These are phyloP conservation scores for Panagrolaimus sp. DNA, from an alignment of 1,140 invertebrate genomes.

Conservation along the genomic window DNA sequence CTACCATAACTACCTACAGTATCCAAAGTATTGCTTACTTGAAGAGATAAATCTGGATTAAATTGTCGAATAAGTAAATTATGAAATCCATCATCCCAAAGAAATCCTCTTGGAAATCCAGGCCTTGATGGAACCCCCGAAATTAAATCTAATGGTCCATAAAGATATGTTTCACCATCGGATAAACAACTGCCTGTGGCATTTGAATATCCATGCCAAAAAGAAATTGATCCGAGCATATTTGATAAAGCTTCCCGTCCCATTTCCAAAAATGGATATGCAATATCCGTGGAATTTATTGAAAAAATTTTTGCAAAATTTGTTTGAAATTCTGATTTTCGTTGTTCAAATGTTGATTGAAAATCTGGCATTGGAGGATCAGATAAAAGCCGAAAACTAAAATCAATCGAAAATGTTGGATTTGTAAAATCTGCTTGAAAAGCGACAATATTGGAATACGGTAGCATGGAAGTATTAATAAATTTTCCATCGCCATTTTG, in stretches of 20 bases:
- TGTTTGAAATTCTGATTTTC: no score
- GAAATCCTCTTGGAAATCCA: constrained; percentile 93
- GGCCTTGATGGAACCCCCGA: constrained; percentile 90
- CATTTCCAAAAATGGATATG: not conserved
- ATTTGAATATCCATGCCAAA: constrained; percentile 32
- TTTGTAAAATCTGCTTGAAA: no score
- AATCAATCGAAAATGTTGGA: no score
- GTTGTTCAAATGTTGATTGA: no score
- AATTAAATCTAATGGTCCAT: constrained; percentile 85
- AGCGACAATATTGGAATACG: no score
- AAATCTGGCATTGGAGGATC: no score
- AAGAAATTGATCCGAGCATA: constrained; percentile 81
- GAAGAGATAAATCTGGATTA: constrained; percentile 69
- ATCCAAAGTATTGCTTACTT: constrained; percentile 21
- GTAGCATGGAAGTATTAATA: no score
- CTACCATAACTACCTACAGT: not conserved
- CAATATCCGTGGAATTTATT: no score
- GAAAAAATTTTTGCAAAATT: no score
- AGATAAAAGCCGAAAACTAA: no score
- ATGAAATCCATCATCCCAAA: constrained; percentile 99
- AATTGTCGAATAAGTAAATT: constrained; percentile 81
- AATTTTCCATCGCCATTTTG: no score
- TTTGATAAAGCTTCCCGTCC: constrained; percentile 72
- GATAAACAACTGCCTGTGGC: no score
- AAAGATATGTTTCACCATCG: constrained; percentile 58